Conservation (phyloP, 2,888 invertebrate genomes). For the Cremastinae sp. region DNA sequence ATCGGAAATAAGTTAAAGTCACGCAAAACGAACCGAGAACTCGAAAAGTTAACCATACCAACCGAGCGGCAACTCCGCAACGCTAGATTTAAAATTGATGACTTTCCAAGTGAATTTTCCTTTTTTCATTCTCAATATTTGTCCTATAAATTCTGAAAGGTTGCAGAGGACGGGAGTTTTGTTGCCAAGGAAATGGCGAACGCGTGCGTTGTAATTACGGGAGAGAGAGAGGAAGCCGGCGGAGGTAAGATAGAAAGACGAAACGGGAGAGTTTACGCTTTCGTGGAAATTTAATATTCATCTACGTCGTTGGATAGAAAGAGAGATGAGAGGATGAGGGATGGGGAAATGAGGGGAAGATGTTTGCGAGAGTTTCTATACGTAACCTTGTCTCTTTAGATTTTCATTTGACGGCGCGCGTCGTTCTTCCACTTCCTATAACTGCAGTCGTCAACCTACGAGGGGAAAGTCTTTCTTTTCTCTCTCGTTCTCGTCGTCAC, state of each 20-base stretch:
- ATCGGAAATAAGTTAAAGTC: no score
- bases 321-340: conserved; percentile 15
- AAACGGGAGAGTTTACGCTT: conserved; percentile 49
- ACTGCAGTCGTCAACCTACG: conserved; percentile 58
- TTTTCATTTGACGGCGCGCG: conserved; percentile 63
- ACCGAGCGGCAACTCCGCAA: no score
- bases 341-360: background rate
- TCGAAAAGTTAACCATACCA: no score
- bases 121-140: no score
- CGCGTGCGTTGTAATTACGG: conserved; percentile 43
- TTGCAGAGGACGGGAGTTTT: conserved; percentile 47
- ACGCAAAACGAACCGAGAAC: no score
- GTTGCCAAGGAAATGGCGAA: conserved; percentile 1
- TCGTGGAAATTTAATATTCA: conserved; percentile 73
- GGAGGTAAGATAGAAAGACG: conserved; percentile 52
- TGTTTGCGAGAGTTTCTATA: conserved; percentile 22
- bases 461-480: conserved; percentile 26
- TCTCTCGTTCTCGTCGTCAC: conserved; percentile 41
- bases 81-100: no score
- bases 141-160: conserved; percentile 36
- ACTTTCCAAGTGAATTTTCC: conserved; percentile 53
- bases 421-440: conserved; percentile 50
- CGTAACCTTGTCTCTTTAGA: conserved; percentile 30
- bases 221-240: conserved; percentile 19
- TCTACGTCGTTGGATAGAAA: conserved; percentile 58